These are phyloP conservation scores for Acleris cristana DNA, from an alignment of 2,888 invertebrate species.

Conservation along the genomic window DNA sequence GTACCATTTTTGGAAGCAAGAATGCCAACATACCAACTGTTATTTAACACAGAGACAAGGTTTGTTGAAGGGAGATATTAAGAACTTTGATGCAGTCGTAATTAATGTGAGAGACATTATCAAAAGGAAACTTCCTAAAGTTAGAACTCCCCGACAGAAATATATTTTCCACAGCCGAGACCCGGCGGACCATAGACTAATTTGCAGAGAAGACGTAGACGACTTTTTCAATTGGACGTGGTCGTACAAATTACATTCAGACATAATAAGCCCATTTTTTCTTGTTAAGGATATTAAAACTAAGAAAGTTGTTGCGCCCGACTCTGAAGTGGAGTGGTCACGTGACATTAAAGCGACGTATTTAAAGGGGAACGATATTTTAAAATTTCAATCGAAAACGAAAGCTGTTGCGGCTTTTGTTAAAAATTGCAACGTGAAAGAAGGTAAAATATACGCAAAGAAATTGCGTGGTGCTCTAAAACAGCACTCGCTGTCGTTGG, in stretches of 20 bases:
- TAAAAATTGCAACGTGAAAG: neutral
- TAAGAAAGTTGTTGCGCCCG: neutral
- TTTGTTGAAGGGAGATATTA: neutral
- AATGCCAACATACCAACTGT: neutral
- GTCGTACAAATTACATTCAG: neutral
- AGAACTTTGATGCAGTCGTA: neutral
- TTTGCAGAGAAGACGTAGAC: neutral
- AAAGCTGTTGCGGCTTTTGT: neutral
- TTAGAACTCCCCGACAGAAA: neutral
- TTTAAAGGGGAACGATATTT: neutral
- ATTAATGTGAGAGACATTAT: neutral
- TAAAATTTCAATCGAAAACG: neutral
- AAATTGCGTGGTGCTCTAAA: neutral
- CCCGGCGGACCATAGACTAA: neutral
- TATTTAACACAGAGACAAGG: neutral
- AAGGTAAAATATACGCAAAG: neutral
- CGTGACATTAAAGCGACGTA: neutral
- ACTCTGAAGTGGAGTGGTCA: neutral
- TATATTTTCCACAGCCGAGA: neutral
- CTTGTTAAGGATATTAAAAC: neutral
- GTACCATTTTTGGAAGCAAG: neutral
- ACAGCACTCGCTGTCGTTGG: neutral
- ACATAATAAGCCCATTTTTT: neutral
- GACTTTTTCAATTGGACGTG: constrained; percentile 1
- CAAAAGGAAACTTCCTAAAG: neutral